Conservation (phyloP, 2,113 vertebrate species). For the Anolis carolinensis region DNA sequence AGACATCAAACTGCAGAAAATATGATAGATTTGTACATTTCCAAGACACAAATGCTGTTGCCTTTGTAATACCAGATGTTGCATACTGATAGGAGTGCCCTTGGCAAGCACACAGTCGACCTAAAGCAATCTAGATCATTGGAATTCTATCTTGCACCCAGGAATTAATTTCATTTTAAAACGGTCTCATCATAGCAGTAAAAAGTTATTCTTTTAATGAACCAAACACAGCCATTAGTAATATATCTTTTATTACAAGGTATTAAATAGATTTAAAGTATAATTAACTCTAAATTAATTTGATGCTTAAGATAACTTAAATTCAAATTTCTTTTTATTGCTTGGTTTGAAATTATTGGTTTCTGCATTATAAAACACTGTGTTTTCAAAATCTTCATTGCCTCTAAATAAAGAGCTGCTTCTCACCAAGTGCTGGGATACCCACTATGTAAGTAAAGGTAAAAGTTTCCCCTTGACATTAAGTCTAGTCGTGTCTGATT, state of each 20-base stretch:
- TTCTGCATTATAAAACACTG: conserved; percentile 13
- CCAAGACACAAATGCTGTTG: conserved; percentile 22
- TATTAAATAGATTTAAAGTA: conserved; percentile 61
- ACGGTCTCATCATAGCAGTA: conserved; percentile 45
- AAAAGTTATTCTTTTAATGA: conserved; percentile 61
- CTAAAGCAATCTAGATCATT: conserved; percentile 39
- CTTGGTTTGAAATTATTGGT: conserved; percentile 30
- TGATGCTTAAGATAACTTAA: conserved; percentile 59
- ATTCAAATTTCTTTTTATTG: conserved; percentile 51
- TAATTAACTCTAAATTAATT: conserved; percentile 62
- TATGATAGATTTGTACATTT: conserved; percentile 5
- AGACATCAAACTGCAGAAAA: conserved; percentile 10
- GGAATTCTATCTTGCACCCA: conserved; percentile 46
- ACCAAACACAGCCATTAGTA: conserved; percentile 41
- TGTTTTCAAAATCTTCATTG: conserved; percentile 13
- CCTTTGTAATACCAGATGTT: conserved; percentile 38
- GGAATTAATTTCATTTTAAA: conserved; percentile 63
- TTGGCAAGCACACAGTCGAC: conserved; percentile 37
- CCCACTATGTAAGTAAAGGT: not conserved
- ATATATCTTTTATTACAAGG: conserved; percentile 57
- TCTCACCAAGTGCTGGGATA: not conserved
- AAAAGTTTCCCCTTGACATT: too few species aligned
- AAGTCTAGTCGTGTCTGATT: too few species aligned
- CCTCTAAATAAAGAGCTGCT: not conserved
- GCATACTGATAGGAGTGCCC: conserved; percentile 19